Percentiles rank a stretch among this genome's conserved stretches.
These are phyloP conservation scores for Neosilurus mollespiculum DNA, from an alignment of 2,797 vertebrate species.

Conservation along the genomic window DNA sequence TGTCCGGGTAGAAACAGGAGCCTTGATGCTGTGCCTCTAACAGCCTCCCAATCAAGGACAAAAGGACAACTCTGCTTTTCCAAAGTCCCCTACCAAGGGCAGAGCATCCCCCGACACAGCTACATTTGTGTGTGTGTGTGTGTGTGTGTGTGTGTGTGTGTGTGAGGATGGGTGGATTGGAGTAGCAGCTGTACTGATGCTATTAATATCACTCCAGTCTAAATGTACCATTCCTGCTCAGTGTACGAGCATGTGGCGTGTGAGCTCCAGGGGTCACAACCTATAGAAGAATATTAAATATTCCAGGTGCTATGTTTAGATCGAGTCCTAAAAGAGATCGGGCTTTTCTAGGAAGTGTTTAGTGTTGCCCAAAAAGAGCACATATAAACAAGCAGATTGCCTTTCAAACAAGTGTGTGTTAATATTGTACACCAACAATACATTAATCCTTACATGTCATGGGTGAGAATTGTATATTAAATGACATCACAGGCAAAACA, in stretches of 20 bases:
- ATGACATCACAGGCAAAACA: too few species aligned
- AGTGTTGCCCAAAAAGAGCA: background rate
- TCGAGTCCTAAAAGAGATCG: background rate
- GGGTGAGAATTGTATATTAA: background rate
- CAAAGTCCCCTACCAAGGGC: slow-evolving; percentile 49
- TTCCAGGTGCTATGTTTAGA: slow-evolving; percentile 27
- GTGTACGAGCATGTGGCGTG: slow-evolving; percentile 22
- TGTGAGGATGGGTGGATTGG: slow-evolving; percentile 6
- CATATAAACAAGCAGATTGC: background rate
- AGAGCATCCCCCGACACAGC: slow-evolving; percentile 45
- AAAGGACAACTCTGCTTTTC: slow-evolving; percentile 40
- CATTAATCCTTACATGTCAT: background rate
- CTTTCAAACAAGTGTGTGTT: background rate
- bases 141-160: slow-evolving; percentile 38
- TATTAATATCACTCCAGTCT: slow-evolving; percentile 51
- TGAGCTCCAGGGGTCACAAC: slow-evolving; percentile 14
- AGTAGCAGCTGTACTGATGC: slow-evolving; percentile 36
- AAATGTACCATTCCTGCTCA: slow-evolving; percentile 38
- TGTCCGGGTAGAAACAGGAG: slow-evolving; percentile 10
- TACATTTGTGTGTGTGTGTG: slow-evolving; percentile 25
- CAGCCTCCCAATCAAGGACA: slow-evolving; percentile 43
- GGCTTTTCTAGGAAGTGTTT: background rate
- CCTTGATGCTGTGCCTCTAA: slow-evolving; percentile 22
- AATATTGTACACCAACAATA: background rate
- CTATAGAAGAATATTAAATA: slow-evolving; percentile 35